Conservation (phyloP, 2,113 vertebrate genomes). For the Mystacornis crossleyi region DNA sequence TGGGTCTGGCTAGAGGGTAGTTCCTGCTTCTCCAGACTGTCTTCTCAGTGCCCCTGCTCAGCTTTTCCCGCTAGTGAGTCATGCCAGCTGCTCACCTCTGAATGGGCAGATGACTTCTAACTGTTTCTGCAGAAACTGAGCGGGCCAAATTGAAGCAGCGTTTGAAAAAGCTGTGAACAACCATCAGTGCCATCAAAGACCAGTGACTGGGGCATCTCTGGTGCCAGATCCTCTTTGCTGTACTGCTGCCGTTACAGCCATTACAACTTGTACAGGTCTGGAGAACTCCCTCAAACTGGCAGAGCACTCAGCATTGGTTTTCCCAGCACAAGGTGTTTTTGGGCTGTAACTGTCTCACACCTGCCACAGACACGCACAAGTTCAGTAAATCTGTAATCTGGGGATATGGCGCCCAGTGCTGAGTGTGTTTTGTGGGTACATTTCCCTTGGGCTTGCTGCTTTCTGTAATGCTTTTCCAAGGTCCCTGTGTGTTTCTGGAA, state of each 20-base stretch:
- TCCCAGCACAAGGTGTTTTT: not conserved
- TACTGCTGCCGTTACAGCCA: not conserved
- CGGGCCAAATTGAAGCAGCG: not conserved
- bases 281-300: not conserved
- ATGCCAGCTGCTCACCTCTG: not conserved
- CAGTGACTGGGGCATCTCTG: not conserved
- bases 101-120: not conserved
- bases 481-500: not conserved
- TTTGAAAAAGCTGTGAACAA: not conserved
- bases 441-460: not conserved
- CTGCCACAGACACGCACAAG: not conserved
- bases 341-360: not conserved
- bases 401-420: accelerated
- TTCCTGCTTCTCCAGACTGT: not conserved
- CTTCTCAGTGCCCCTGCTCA: not conserved
- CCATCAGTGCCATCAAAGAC: not conserved
- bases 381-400: not conserved
- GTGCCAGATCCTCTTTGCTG: not conserved
- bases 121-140: not conserved
- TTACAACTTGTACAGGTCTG: not conserved
- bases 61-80: not conserved
- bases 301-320: not conserved
- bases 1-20: not conserved
- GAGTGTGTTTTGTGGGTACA: not conserved
- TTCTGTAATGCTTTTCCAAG: not conserved